These are phyloP conservation scores for Choloepus hoffmanni DNA, from an alignment of 2,113 vertebrate species.

Conservation along the genomic window DNA sequence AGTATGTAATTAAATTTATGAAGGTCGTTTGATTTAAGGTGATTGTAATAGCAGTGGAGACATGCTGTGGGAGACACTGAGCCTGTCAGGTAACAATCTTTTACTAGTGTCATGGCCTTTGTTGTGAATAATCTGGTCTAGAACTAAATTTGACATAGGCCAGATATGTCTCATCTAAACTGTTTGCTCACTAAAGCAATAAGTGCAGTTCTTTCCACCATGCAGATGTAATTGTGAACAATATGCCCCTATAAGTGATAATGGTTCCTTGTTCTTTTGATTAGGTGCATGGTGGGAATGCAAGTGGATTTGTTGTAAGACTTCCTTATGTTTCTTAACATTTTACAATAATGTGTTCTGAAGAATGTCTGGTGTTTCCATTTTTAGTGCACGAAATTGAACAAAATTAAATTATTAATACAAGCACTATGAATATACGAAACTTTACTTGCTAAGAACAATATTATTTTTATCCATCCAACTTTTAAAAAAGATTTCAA, in stretches of 20 bases:
- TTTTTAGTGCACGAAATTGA: neutral
- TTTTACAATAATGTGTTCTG: neutral
- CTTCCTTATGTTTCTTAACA: slow-evolving; percentile 23
- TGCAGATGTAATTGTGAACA: neutral
- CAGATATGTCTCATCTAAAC: neutral
- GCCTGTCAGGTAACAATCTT: neutral
- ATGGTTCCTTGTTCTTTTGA: slow-evolving; percentile 28
- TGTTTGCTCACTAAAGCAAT: neutral
- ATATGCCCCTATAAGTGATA: neutral
- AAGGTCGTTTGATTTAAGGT: slow-evolving; percentile 80
- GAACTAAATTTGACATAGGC: slow-evolving; percentile 38
- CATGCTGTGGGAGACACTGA: neutral
- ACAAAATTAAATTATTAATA: slow-evolving; percentile 1
- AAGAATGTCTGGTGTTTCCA: slow-evolving; percentile 28
- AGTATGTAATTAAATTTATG: slow-evolving; percentile 79
- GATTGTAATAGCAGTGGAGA: slow-evolving; percentile 67
- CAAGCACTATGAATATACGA: neutral
- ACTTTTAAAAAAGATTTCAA: neutral
- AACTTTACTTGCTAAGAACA: neutral
- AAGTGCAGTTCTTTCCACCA: neutral
- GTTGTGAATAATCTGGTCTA: slow-evolving; percentile 49
- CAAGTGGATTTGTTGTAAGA: slow-evolving; percentile 6
- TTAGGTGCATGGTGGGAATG: neutral
- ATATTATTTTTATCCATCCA: neutral
- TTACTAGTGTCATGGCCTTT: neutral